These are phyloP conservation scores for Trisateles emortualis DNA, from an alignment of 2,888 invertebrate genomes.

Conservation along the genomic window DNA sequence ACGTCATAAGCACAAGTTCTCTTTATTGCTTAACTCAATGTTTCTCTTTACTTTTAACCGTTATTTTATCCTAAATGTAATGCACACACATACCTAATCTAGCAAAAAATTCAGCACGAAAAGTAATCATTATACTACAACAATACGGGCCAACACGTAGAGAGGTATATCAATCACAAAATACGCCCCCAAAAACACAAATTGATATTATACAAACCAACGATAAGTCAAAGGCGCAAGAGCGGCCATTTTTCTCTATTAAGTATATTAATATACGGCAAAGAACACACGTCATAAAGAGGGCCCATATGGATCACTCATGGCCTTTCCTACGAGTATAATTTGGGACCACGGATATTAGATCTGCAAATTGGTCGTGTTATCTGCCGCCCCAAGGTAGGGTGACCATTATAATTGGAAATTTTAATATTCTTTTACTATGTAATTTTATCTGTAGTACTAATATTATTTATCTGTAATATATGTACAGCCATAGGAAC, in stretches of 20 bases:
- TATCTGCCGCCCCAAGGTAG: conserved; percentile 65
- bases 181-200: conserved; percentile 15
- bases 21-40: too few species aligned
- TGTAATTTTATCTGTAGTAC: background rate
- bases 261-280: conserved; percentile 49
- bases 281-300: conserved; percentile 62
- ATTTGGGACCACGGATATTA: conserved; percentile 75
- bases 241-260: conserved; percentile 52
- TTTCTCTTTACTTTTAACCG: too few species aligned
- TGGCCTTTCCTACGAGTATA: conserved; percentile 58
- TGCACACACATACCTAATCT: too few species aligned
- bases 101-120: background rate
- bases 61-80: too few species aligned
- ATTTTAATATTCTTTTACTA: background rate
- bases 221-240: conserved; percentile 40
- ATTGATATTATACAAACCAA: conserved; percentile 38
- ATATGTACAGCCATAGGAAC: too few species aligned
- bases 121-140: background rate
- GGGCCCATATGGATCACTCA: conserved; percentile 66
- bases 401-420: conserved; percentile 49
- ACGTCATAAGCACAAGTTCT: too few species aligned
- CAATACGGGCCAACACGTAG: background rate
- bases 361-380: conserved; percentile 82
- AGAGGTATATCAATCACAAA: conserved; percentile 5
- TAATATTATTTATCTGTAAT: too few species aligned